Evolutionary conservation across 1,140 invertebrate species (phyloP).

Genomic region (Heliconius hewitsoni): DNA sequence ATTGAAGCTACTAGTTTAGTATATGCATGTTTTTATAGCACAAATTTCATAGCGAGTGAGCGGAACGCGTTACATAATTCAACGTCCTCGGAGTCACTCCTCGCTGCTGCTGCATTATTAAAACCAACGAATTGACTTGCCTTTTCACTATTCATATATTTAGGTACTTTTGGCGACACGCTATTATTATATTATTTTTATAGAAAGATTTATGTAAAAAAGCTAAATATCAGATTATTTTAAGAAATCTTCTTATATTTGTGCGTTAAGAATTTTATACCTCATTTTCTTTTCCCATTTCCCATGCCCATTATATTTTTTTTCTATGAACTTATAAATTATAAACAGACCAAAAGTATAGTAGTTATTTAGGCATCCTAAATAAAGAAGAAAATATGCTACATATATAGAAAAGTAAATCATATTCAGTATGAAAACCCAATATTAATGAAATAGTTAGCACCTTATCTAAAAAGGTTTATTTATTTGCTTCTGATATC

Average conservation of each 20-base stretch:
- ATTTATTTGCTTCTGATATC: constrained; percentile 48
- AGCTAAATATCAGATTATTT: too few species aligned
- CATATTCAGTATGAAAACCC: not conserved
- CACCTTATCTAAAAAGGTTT: constrained; percentile 37
- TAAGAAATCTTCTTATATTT: too few species aligned
- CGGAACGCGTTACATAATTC: constrained; percentile 55
- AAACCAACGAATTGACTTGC: constrained; percentile 48
- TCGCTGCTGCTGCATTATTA: constrained; percentile 57
- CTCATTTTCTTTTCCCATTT: too few species aligned
- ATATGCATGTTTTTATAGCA: constrained; percentile 13
- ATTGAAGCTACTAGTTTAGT: constrained; percentile 1
- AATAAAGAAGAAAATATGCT: constrained; percentile 1
- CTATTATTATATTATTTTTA: constrained; percentile 14
- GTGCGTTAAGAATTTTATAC: too few species aligned
- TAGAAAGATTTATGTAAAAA: too few species aligned
- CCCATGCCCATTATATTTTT: too few species aligned
- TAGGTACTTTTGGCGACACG: constrained; percentile 19
- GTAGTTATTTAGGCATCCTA: not conserved
- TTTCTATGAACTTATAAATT: too few species aligned
- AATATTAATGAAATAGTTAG: constrained; percentile 23
- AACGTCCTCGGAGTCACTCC: constrained; percentile 48
- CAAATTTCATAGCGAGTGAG: constrained; percentile 41
- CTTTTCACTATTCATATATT: constrained; percentile 53
- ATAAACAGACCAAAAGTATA: too few species aligned
- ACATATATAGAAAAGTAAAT: not conserved